phyloP scores from a whole-genome alignment of 2,888 invertebrate genomes.

The Muscina levida region DNA sequence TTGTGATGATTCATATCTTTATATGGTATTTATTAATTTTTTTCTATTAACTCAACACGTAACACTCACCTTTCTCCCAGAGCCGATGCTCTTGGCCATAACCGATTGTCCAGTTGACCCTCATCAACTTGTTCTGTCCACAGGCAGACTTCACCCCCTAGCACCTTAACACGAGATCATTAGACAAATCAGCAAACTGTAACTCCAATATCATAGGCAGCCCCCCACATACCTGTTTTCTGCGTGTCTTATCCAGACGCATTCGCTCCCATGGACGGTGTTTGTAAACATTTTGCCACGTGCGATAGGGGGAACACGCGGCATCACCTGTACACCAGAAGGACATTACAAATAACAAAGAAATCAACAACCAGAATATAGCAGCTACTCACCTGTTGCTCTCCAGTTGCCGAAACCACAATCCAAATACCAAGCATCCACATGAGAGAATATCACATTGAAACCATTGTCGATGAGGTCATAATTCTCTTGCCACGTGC shows the following conservation, averaged over 20 bases:
- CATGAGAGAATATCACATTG: conserved; percentile 89
- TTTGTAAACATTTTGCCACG: conserved; percentile 93
- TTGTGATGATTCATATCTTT: too few species aligned
- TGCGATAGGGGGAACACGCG: conserved; percentile 92
- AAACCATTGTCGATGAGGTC: conserved; percentile 89
- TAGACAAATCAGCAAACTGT: conserved; percentile 3
- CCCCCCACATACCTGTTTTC: conserved; percentile 77
- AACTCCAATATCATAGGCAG: too few species aligned
- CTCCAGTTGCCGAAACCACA: conserved; percentile 94
- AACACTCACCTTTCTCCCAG: conserved; percentile 88
- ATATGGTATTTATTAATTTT: too few species aligned
- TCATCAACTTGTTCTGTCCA: conserved; percentile 92
- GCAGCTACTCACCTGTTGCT: conserved; percentile 81
- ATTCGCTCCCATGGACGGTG: conserved; percentile 87
- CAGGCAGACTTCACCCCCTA: conserved; percentile 90
- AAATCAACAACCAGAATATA: background rate
- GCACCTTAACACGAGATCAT: conserved; percentile 74
- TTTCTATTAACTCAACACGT: too few species aligned
- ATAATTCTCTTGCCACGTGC: conserved; percentile 89
- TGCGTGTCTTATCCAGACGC: conserved; percentile 76
- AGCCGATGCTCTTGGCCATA: conserved; percentile 92
- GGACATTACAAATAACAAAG: background rate
- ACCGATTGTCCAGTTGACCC: conserved; percentile 86
- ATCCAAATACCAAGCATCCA: conserved; percentile 93
- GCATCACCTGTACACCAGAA: conserved; percentile 83